Conservation (phyloP, 2,113 vertebrate genomes). For the Macrotis lagotis region DNA sequence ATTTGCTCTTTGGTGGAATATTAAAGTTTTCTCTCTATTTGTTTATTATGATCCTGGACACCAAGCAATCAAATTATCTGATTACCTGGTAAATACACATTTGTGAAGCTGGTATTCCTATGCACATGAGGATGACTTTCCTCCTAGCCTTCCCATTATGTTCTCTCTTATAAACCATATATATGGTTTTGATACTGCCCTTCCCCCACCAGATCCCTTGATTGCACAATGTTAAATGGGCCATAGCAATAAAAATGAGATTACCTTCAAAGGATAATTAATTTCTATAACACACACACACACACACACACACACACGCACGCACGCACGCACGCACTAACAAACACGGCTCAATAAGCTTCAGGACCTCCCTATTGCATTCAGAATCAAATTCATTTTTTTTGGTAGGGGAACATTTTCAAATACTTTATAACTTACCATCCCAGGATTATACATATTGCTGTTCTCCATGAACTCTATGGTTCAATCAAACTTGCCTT, state of each 20-base stretch:
- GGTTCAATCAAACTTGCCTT: neutral
- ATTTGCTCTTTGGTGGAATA: neutral
- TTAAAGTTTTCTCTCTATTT: slow-evolving; percentile 6
- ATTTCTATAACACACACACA: neutral
- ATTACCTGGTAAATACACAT: neutral
- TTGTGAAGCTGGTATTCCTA: neutral
- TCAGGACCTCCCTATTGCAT: neutral
- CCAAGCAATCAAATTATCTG: neutral
- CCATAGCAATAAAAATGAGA: neutral
- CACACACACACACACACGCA: neutral
- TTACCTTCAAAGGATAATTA: neutral
- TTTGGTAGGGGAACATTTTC: neutral
- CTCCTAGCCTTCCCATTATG: neutral
- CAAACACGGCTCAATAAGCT: neutral
- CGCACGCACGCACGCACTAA: no score
- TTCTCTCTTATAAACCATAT: neutral
- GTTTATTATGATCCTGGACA: neutral
- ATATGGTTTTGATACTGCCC: neutral
- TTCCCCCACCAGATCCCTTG: neutral
- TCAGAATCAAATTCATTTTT: neutral
- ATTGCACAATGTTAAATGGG: neutral
- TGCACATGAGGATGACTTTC: neutral
- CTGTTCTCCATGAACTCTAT: neutral
- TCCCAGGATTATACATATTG: neutral
- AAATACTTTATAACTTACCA: neutral